Evolutionary conservation across 1,140 invertebrate species (phyloP).

Genomic region (Lucilia cuprina): DNA sequence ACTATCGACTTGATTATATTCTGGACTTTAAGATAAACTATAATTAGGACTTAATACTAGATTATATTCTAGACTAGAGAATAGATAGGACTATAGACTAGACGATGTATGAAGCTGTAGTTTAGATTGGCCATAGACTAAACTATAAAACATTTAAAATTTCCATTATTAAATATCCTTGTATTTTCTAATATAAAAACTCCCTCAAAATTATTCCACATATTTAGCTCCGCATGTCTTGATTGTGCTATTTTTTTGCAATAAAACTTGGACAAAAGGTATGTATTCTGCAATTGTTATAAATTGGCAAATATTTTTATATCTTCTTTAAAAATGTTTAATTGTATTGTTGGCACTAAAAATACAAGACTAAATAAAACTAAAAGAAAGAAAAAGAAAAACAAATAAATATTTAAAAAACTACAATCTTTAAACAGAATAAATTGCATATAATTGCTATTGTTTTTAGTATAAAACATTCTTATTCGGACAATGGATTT

Average conservation of each 20-base stretch:
- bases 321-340: not conserved
- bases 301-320: not conserved
- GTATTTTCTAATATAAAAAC: not conserved
- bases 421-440: slow-evolving; percentile 8
- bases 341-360: not conserved
- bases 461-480: not conserved
- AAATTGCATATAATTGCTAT: slow-evolving; percentile 34
- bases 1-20: too few species aligned
- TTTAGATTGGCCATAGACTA: too few species aligned
- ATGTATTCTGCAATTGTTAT: not conserved
- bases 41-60: too few species aligned
- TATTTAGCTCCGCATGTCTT: too few species aligned
- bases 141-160: too few species aligned
- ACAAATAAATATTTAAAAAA: not conserved
- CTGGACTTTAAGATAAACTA: too few species aligned
- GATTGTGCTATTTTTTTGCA: not conserved
- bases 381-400: not conserved
- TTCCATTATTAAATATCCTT: too few species aligned
- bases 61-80: too few species aligned
- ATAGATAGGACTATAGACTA: too few species aligned
- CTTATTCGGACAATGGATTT: not conserved
- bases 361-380: not conserved
- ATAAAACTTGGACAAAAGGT: not conserved
- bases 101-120: too few species aligned
- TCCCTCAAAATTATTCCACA: not conserved